phyloP scores from a whole-genome alignment of 2,113 vertebrate genomes.

The Myotis brandtii region DNA sequence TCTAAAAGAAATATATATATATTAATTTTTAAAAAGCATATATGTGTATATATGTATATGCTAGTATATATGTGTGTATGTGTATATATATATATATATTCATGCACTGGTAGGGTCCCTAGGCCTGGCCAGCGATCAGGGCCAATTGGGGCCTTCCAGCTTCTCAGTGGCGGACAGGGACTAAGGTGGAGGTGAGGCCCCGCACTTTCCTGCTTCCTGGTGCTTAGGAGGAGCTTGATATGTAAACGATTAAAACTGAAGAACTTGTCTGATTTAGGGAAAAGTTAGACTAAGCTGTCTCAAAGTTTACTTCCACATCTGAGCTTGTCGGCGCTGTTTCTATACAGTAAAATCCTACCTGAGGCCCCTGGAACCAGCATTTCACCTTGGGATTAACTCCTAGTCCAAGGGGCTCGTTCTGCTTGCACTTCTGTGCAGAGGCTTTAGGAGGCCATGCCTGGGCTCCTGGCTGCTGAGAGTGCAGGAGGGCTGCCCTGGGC shows the following conservation, averaged over 20 bases:
- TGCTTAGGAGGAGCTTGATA: not conserved
- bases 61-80: no score
- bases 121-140: no score
- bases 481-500: not conserved
- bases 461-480: not conserved
- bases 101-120: no score
- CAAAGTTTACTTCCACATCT: not conserved
- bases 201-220: not conserved
- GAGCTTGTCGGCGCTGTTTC: constrained; percentile 13
- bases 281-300: not conserved
- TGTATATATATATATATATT: no score
- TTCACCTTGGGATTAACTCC: constrained; percentile 14
- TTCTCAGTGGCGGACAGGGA: no score
- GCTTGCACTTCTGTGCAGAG: constrained; percentile 20
- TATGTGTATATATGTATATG: no score
- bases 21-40: no score
- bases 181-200: no score
- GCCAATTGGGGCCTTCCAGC: no score
- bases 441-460: not conserved
- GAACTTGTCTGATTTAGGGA: not conserved
- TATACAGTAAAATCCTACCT: not conserved
- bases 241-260: constrained; percentile 41
- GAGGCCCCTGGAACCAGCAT: not conserved
- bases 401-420: not conserved
- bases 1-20: not conserved